Percentiles rank a stretch among this genome's conserved stretches.
Conservation (phyloP, 1,140 invertebrate species). For the Eubasilissa regina region DNA sequence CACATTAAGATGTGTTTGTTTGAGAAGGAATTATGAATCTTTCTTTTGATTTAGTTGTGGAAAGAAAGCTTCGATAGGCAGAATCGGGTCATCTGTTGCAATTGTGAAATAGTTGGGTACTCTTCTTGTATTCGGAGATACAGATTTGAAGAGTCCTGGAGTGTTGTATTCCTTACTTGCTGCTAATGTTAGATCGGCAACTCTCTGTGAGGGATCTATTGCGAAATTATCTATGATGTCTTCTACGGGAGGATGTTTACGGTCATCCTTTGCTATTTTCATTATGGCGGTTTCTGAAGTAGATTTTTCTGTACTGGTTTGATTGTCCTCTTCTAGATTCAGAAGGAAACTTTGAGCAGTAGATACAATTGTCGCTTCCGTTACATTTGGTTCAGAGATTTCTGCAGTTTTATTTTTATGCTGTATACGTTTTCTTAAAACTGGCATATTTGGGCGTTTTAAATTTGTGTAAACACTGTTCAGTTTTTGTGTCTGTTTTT, state of each 20-base stretch:
- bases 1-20: constrained; percentile 26
- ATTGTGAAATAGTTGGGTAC: constrained; percentile 76
- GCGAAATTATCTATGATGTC: constrained; percentile 64
- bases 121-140: constrained; percentile 70
- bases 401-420: constrained; percentile 62
- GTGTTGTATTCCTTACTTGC: constrained; percentile 75
- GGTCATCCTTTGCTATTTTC: constrained; percentile 70
- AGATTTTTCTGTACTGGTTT: constrained; percentile 68
- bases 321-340: constrained; percentile 59
- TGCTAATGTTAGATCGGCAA: constrained; percentile 74
- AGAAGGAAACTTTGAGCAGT: not conserved
- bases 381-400: constrained; percentile 62
- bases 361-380: constrained; percentile 12
- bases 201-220: constrained; percentile 72
- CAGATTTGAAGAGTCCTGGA: constrained; percentile 73
- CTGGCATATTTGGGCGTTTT: constrained; percentile 47
- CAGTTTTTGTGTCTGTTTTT: constrained; percentile 45
- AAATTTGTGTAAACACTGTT: constrained; percentile 54
- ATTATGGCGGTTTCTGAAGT: constrained; percentile 72
- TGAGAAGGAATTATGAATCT: constrained; percentile 63
- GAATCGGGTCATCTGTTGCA: constrained; percentile 76
- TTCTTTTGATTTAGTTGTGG: constrained; percentile 75
- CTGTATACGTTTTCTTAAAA: constrained; percentile 47
- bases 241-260: constrained; percentile 63
- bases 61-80: constrained; percentile 77